Conservation (phyloP, 2,113 vertebrate genomes). For the Glareola pratincola region DNA sequence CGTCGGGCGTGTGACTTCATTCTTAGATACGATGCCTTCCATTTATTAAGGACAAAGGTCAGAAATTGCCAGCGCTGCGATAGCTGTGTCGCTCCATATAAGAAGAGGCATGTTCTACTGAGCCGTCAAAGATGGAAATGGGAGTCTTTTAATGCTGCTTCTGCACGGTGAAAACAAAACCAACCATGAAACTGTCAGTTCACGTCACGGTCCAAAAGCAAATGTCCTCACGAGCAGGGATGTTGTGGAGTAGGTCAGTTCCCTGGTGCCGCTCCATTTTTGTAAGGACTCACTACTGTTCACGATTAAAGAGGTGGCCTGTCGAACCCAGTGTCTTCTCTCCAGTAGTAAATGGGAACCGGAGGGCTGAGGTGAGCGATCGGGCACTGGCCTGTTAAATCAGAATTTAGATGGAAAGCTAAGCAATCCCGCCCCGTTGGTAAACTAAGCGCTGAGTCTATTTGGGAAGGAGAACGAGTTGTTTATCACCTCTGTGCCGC, state of each 20-base stretch:
- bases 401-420: not conserved
- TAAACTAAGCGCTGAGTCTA: not conserved
- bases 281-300: not conserved
- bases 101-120: not conserved
- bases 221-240: not conserved
- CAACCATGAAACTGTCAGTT: not conserved
- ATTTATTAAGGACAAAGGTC: slow-evolving; percentile 51
- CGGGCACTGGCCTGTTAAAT: not conserved
- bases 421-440: not conserved
- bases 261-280: not conserved
- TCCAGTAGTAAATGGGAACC: not conserved
- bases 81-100: not conserved
- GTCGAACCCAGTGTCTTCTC: not conserved
- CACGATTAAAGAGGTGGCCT: not conserved
- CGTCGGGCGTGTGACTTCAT: slow-evolving; percentile 1
- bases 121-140: not conserved
- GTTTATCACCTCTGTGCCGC: not conserved
- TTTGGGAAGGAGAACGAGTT: not conserved
- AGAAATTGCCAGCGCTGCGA: not conserved
- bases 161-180: not conserved
- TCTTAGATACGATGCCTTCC: slow-evolving; percentile 17
- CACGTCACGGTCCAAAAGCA: not conserved
- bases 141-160: not conserved
- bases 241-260: not conserved
- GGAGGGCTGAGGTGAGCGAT: not conserved